phyloP scores from a whole-genome alignment of 2,888 invertebrate species.

The Opisthograptis luteolata region DNA sequence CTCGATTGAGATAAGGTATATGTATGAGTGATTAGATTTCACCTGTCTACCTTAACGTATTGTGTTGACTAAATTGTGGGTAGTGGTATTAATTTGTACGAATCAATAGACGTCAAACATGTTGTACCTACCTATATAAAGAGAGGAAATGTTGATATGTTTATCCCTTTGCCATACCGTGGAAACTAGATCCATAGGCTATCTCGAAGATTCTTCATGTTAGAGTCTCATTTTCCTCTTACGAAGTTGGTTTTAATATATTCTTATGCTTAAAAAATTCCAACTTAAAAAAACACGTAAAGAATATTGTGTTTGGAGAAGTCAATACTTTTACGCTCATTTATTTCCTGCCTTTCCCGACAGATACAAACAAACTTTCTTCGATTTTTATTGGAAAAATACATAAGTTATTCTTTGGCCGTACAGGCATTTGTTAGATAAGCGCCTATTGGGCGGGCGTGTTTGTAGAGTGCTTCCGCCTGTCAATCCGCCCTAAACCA shows the following conservation, averaged over 20 bases:
- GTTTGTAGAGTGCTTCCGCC: conserved; percentile 60
- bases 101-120: conserved; percentile 45
- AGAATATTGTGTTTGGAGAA: too few relatives aligned
- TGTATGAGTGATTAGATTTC: conserved; percentile 38
- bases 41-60: conserved; percentile 30
- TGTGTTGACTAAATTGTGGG: conserved; percentile 8
- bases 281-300: too few relatives aligned
- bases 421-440: conserved; percentile 42
- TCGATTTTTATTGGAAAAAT: conserved; percentile 21
- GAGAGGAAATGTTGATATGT: conserved; percentile 31
- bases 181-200: conserved; percentile 15
- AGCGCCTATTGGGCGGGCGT: conserved; percentile 44
- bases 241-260: too few relatives aligned
- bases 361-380: conserved; percentile 10
- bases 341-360: background rate
- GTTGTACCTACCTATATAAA: conserved; percentile 26
- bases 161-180: conserved; percentile 25
- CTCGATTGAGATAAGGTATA: conserved; percentile 18
- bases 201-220: background rate
- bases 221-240: background rate
- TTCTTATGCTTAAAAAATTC: too few relatives aligned
- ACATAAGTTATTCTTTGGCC: conserved; percentile 40
- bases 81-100: conserved; percentile 44
- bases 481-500: conserved; percentile 60
- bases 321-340: background rate